Base-by-base conservation (phyloP, 35 echinoderm and acorn worm species). In the Amphiura filiformis region DNA sequence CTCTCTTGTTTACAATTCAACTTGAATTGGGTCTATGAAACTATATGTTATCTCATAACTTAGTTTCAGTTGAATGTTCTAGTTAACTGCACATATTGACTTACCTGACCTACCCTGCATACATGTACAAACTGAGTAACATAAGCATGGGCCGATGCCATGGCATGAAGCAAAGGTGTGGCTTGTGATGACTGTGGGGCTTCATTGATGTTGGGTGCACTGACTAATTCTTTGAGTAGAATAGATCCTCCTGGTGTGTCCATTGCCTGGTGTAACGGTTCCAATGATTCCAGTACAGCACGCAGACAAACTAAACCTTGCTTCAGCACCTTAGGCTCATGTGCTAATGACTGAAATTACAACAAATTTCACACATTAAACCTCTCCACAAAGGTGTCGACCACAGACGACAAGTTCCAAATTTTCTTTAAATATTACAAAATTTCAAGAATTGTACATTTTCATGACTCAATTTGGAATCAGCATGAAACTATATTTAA, bases 91-190 rank as follows among this genome's bases (percentile, higher is more conserved):
- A n/a, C n/a, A n/a, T n/a, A n/a, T n/a, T n/a, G 17, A 76, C 88
- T 88, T 39, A 99, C 96, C 90, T 94, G 93, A 75, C 96, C 96
- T 34, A 99, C 96, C 84, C 88, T 89, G 77, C 96, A 99, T 1
- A 99, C 96, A 84, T 99, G 96, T 22, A 95, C 93, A 75, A 99
- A 80, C 96, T 95, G 94, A 38, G 93, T 99, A 34, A 99, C 93
- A 28, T 99, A 99, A 22, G 96, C 91, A 83, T 99, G 96, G 39
- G 96, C 90, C 0, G 96, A 89, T 32, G 87, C 93, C 87, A 99
- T 94, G 36, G 96, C 87, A 81, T 93, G 93, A 18, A 99, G 88
- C 18, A 99, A 82, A 2, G 96, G 96, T 11, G 96, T 99, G 33
- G 90, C 83, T 32, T 83, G 87, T n/a, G 96, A 89, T 44, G 90